These are phyloP conservation scores for Halictus rubicundus DNA, from an alignment of 1,140 invertebrate species.

Conservation along the genomic window DNA sequence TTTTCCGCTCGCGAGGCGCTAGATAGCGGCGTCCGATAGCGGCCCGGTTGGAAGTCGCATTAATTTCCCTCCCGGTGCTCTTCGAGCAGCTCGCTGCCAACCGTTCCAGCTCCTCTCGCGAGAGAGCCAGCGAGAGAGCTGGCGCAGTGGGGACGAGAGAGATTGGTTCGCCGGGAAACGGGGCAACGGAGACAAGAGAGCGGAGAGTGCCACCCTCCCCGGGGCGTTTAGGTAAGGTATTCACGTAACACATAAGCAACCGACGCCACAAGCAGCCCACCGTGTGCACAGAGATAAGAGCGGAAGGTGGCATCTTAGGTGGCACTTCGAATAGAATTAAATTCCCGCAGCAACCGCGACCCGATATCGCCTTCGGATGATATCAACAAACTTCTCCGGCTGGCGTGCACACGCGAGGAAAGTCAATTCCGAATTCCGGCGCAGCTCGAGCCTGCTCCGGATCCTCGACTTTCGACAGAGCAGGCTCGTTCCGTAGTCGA, in stretches of 20 bases:
- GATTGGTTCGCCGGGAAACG: too few species aligned
- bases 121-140: constrained; percentile 10
- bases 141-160: not conserved
- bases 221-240: constrained; percentile 70
- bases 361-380: constrained; percentile 59
- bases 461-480: not conserved
- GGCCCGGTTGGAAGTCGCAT: constrained; percentile 64
- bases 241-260: constrained; percentile 74
- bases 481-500: too few species aligned
- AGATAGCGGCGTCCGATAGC: constrained; percentile 68
- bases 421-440: constrained; percentile 32
- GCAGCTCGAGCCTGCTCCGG: not conserved
- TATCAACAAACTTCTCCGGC: constrained; percentile 63
- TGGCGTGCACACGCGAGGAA: not conserved
- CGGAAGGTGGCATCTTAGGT: constrained; percentile 66
- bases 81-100: not conserved
- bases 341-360: constrained; percentile 58
- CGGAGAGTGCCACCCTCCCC: constrained; percentile 55
- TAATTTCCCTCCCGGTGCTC: constrained; percentile 60
- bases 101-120: too few species aligned
- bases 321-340: constrained; percentile 66
- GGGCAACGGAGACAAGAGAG: constrained; percentile 3
- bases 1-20: constrained; percentile 64
- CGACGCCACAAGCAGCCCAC: constrained; percentile 67
- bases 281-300: constrained; percentile 74